Base-by-base conservation (phyloP, 1,140 invertebrate species). In the Vanessa tameamea region DNA sequence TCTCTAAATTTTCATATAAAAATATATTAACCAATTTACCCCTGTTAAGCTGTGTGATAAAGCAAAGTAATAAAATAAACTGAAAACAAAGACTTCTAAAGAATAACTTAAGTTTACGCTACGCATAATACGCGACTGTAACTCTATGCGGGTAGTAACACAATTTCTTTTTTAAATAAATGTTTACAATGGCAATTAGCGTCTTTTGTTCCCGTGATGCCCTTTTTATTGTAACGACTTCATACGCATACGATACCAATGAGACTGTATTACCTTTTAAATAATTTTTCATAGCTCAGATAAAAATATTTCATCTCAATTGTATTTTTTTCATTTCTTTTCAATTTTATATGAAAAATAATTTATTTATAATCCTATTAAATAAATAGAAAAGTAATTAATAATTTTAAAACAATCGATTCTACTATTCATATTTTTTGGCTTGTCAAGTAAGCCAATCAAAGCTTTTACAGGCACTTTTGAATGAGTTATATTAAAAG, bases 151-250 rank as follows among this genome's bases (percentile, higher is more conserved):
- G 65, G 72, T 70, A 70, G 68, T 59, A 2, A 48, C 47, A 55
- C 6, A 37, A 63, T 68, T 63, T 67, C 47, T 73, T 61, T 68
- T 50, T 61, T 37, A 48, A 66, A 23, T 57, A 47, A 67, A 47
- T 50, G 57, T 63, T 73, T 73, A 63, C 20, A 59, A 66, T 12
- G 57, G 65, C 47, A 73, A 73, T 73, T 73, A 73, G 11, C n/a
- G n/a, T n/a, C 72, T 26, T 63, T 68, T 73, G 57, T 73, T 73
- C 31, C 20, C 14, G 23, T 68, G 47, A 43, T 68, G 72, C 48
- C 15, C 64, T 64, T 66, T 57, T 73, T 73, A 15, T 48, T 51
- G n/a, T 47, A 57, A 68, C 31, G 53, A 57, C 53, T 23, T 61
- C 5, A 8, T 61, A 15, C 15, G 13, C 31, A 14, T 4, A 14